A percentile compares a stretch with the other conserved stretches of the same genome.
phyloP scores from a whole-genome alignment of 2,888 invertebrate species.

The Steromphala cineraria region DNA sequence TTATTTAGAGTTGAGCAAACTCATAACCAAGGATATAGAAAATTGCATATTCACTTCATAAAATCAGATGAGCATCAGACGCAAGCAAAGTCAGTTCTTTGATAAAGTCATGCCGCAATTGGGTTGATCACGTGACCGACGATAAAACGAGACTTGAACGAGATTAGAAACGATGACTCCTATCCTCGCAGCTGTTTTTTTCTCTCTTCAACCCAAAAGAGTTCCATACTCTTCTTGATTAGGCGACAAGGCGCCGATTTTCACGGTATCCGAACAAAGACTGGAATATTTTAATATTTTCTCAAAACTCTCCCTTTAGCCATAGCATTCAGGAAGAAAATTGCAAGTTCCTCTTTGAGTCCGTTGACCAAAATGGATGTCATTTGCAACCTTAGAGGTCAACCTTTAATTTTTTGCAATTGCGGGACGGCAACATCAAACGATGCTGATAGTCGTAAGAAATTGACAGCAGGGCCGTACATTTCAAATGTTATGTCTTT shows the following conservation, averaged over 20 bases:
- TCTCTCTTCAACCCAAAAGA: not conserved
- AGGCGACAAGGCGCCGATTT: slow-evolving; percentile 18
- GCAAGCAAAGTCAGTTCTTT: not conserved
- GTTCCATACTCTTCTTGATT: not conserved
- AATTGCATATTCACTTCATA: slow-evolving; percentile 8
- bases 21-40: not conserved
- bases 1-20: not conserved
- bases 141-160: slow-evolving; percentile 4
- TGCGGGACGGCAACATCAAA: not conserved
- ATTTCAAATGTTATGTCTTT: not conserved
- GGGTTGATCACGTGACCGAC: not conserved
- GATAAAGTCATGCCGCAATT: not conserved
- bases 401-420: not conserved
- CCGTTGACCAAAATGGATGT: not conserved
- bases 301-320: not conserved
- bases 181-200: slow-evolving; percentile 7
- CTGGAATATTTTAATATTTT: slow-evolving; percentile 16
- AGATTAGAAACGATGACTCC: not conserved
- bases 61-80: not conserved
- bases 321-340: not conserved
- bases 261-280: slow-evolving; percentile 6
- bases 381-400: not conserved
- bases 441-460: not conserved
- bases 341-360: not conserved
- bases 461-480: not conserved